These are phyloP conservation scores for Plagiodera versicolora DNA, from an alignment of 2,888 invertebrate genomes.

Conservation along the genomic window DNA sequence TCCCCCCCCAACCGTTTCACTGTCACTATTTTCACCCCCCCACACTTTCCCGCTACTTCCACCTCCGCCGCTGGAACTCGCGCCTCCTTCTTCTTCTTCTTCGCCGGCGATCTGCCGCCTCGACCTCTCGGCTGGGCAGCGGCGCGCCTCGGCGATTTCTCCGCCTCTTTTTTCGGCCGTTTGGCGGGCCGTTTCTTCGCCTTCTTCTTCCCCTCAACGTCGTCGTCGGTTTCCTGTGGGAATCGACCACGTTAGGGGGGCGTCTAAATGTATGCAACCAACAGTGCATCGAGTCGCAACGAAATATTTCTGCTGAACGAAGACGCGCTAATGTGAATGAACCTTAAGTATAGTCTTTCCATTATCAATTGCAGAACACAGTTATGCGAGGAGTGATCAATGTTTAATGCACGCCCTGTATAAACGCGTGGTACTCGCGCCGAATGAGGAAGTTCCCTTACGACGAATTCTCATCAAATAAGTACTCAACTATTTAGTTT, in stretches of 20 bases:
- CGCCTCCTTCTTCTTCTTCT: background rate
- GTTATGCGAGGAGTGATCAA: too few species aligned
- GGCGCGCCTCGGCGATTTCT: constrained; percentile 4
- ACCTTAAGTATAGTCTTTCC: too few species aligned
- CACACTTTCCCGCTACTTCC: constrained; percentile 1
- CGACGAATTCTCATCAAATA: too few species aligned
- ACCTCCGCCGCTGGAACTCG: constrained; percentile 16
- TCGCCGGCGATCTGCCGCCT: background rate
- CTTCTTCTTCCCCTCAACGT: constrained; percentile 40
- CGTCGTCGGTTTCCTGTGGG: constrained; percentile 47
- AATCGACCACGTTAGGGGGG: background rate
- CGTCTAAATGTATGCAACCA: too few species aligned
- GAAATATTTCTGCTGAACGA: too few species aligned
- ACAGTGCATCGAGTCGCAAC: too few species aligned
- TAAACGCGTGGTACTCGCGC: too few species aligned
- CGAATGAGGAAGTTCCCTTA: too few species aligned
- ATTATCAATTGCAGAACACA: too few species aligned
- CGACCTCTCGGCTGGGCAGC: background rate
- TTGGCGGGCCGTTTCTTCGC: constrained; percentile 34
- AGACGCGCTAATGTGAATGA: too few species aligned
- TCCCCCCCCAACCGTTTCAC: constrained; percentile 18
- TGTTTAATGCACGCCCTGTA: too few species aligned
- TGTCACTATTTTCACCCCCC: constrained; percentile 7
- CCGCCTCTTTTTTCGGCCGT: constrained; percentile 26
- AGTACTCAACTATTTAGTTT: too few species aligned